phyloP scores from a whole-genome alignment of 1,140 invertebrate genomes.

The Trichonephila clavata region DNA sequence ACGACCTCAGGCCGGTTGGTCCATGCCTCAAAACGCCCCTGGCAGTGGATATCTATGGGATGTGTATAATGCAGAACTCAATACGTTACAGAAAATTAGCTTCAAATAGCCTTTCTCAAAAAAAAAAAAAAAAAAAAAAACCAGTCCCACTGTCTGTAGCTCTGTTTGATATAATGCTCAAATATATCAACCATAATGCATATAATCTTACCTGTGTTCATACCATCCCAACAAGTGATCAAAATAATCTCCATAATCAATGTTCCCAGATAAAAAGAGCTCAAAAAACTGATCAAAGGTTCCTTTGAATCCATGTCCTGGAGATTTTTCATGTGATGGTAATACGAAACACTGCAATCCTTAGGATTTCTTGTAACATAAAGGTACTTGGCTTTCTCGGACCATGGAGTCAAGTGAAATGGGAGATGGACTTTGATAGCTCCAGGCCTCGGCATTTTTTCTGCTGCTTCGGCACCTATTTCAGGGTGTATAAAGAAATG shows the following conservation, averaged over 20 bases:
- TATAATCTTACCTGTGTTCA: slow-evolving; percentile 77
- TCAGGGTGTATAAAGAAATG: background rate
- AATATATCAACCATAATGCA: too few relatives aligned
- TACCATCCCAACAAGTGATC: slow-evolving; percentile 73
- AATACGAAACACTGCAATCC: slow-evolving; percentile 92
- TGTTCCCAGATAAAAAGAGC: slow-evolving; percentile 79
- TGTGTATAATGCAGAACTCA: too few relatives aligned
- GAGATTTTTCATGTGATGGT: slow-evolving; percentile 82
- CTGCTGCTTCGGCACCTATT: slow-evolving; percentile 40
- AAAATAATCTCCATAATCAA: slow-evolving; percentile 80
- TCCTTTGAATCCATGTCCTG: slow-evolving; percentile 80
- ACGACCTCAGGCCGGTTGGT: too few relatives aligned
- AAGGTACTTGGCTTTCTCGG: slow-evolving; percentile 83
- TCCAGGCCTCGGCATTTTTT: slow-evolving; percentile 55
- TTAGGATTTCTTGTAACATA: slow-evolving; percentile 91
- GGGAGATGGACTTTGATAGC: slow-evolving; percentile 75
- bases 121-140: too few relatives aligned
- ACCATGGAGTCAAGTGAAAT: slow-evolving; percentile 80
- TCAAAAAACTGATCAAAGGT: slow-evolving; percentile 80
- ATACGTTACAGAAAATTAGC: too few relatives aligned
- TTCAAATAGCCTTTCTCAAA: too few relatives aligned
- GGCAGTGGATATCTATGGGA: too few relatives aligned
- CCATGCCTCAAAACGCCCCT: too few relatives aligned
- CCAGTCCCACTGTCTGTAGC: too few relatives aligned
- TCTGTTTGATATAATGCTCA: too few relatives aligned